Percentiles rank a stretch among this genome's conserved stretches.
Evolutionary conservation across 2,113 vertebrate species (phyloP).

Genomic region (Neomonachus schauinslandi): DNA sequence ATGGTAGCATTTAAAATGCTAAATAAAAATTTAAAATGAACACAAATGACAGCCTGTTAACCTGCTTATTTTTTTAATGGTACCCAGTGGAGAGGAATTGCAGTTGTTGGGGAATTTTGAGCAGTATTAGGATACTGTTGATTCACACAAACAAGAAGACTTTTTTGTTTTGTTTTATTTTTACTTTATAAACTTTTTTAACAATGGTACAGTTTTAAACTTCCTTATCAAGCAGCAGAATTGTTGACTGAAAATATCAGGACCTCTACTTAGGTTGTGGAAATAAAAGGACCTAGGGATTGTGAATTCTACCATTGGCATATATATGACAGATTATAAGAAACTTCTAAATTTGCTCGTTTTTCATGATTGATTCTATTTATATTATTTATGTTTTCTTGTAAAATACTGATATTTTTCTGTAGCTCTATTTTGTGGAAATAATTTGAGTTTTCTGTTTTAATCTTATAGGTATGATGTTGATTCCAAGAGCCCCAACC

Average conservation of each 20-base stretch:
- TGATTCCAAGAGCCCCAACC: conserved; percentile 97
- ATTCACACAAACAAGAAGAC: background rate
- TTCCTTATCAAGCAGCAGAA: background rate
- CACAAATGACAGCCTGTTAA: background rate
- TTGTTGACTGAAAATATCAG: background rate
- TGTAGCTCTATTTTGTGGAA: background rate
- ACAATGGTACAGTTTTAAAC: background rate
- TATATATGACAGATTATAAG: background rate
- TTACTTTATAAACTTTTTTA: background rate
- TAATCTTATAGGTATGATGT: conserved; percentile 94
- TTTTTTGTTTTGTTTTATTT: background rate
- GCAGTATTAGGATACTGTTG: background rate
- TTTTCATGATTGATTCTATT: background rate
- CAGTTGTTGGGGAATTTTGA: background rate
- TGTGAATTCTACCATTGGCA: background rate
- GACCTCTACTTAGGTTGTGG: background rate
- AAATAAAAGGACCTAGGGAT: background rate
- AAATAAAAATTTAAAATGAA: background rate
- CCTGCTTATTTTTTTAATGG: background rate
- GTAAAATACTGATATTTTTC: background rate
- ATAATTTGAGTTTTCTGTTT: conserved; percentile 73
- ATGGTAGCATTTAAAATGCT: background rate
- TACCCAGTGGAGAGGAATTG: background rate
- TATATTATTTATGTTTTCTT: background rate
- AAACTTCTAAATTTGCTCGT: background rate